phyloP scores from a whole-genome alignment of 1,140 invertebrate genomes.

The Lucilia cuprina region DNA sequence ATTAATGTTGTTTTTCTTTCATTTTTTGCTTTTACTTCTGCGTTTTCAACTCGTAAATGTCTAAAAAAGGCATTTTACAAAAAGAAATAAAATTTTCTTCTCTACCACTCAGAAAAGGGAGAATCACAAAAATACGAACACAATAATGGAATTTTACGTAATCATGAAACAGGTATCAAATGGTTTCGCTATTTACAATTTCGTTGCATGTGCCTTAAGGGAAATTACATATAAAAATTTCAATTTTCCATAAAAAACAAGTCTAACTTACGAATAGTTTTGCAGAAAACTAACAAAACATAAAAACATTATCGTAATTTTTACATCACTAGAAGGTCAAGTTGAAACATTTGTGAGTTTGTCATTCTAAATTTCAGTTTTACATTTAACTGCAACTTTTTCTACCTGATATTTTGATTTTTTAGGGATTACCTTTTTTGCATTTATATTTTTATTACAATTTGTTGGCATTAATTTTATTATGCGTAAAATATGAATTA shows the following conservation, averaged over 20 bases:
- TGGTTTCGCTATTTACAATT: constrained; percentile 47
- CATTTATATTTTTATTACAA: background rate
- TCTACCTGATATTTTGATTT: background rate
- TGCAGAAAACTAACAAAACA: background rate
- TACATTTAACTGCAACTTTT: background rate
- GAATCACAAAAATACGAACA: constrained; percentile 4
- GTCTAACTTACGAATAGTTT: constrained; percentile 5
- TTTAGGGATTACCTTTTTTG: background rate
- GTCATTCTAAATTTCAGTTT: background rate
- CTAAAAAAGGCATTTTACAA: constrained; percentile 41
- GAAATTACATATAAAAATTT: constrained; percentile 49
- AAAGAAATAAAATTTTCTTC: constrained; percentile 38
- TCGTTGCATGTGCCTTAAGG: constrained; percentile 52
- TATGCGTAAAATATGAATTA: constrained; percentile 25
- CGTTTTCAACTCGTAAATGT: background rate
- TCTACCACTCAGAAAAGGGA: background rate
- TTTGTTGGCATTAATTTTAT: background rate
- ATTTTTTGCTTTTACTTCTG: background rate
- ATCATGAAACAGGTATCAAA: constrained; percentile 34
- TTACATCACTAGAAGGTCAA: constrained; percentile 8
- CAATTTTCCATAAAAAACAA: constrained; percentile 32
- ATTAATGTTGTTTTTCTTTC: background rate
- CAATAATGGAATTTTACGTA: constrained; percentile 31
- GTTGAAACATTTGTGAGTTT: background rate
- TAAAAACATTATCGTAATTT: background rate